Evolutionary conservation across 2,888 invertebrate genomes (phyloP).

Genomic region (Lasioglossum morio): DNA sequence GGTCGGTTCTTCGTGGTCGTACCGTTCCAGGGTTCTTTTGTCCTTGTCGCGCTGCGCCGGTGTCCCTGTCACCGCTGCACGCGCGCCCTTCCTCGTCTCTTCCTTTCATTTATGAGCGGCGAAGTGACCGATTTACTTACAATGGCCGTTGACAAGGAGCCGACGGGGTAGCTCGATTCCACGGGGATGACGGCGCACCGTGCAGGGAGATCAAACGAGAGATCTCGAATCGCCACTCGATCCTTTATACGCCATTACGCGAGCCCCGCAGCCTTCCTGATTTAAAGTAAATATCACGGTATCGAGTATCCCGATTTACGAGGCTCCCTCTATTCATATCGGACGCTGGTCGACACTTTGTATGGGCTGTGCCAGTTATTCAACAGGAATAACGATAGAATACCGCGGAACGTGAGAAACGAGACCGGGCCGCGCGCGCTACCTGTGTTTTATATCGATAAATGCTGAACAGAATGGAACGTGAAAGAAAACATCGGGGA

Average conservation of each 20-base stretch:
- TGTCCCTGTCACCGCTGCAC: background rate
- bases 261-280: constrained; percentile 8
- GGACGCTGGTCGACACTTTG: constrained; percentile 19
- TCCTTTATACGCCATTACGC: constrained; percentile 52
- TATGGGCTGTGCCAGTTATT: constrained; percentile 35
- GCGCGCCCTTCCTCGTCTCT: constrained; percentile 53
- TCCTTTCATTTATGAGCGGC: constrained; percentile 77
- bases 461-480: constrained; percentile 55
- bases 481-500: constrained; percentile 61
- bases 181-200: constrained; percentile 31
- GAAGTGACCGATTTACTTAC: constrained; percentile 83
- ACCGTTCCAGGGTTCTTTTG: constrained; percentile 29
- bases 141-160: constrained; percentile 75
- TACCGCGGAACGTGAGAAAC: constrained; percentile 53
- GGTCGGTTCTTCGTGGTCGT: constrained; percentile 62
- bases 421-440: constrained; percentile 9
- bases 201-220: constrained; percentile 57
- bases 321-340: constrained; percentile 20
- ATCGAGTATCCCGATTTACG: constrained; percentile 44
- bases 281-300: constrained; percentile 45
- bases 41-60: constrained; percentile 38
- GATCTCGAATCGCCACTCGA: constrained; percentile 57
- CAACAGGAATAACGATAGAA: constrained; percentile 16
- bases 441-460: constrained; percentile 34
- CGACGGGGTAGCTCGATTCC: constrained; percentile 49